Evolutionary conservation across 2,113 vertebrate species (phyloP).

Genomic region (Anarhynchus alexandrinus): DNA sequence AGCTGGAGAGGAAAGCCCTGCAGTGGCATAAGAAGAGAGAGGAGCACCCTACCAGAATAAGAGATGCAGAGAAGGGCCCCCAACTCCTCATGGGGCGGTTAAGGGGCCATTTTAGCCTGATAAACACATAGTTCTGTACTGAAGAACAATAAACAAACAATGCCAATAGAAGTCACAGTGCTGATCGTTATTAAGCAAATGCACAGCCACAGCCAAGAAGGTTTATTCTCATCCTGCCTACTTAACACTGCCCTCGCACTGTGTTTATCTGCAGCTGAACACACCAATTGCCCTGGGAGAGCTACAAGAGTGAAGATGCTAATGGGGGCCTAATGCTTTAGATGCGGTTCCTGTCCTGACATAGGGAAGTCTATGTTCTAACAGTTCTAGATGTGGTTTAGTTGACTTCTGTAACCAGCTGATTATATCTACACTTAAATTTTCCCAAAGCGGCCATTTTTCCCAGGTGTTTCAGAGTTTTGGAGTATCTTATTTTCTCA

Average conservation of each 20-base stretch:
- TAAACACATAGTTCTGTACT: not conserved
- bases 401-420: not conserved
- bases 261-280: not conserved
- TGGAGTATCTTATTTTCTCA: not conserved
- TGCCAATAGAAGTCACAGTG: not conserved
- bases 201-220: not conserved
- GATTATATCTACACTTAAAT: not conserved
- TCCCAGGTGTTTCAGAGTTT: not conserved
- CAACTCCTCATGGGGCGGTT: not conserved
- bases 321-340: not conserved
- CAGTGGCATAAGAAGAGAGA: not conserved
- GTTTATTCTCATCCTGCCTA: not conserved
- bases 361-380: not conserved
- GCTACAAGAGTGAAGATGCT: not conserved
- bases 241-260: not conserved
- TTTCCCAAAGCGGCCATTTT: not conserved
- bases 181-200: not conserved
- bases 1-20: not conserved
- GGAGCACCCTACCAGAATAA: not conserved
- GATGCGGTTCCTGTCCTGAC: not conserved
- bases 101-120: not conserved
- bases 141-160: not conserved
- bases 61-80: not conserved
- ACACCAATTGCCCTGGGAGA: not conserved
- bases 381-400: not conserved